Evolutionary conservation across 2,888 invertebrate species (phyloP).

Genomic region (Parochlus steinenii): DNA sequence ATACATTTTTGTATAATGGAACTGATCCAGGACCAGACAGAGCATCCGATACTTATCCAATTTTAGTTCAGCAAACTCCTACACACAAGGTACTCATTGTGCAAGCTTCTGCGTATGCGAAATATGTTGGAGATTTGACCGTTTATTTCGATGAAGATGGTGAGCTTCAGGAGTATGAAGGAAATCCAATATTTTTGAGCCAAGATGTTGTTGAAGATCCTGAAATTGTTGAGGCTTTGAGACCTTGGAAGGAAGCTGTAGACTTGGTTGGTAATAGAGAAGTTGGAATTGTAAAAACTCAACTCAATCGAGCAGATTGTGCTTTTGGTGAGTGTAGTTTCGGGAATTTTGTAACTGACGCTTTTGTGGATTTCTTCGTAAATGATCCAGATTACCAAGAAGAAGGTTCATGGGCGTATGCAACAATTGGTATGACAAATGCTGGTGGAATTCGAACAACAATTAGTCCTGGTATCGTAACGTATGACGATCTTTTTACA

Average conservation of each 20-base stretch:
- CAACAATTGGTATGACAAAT: conserved; percentile 48
- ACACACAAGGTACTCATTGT: conserved; percentile 38
- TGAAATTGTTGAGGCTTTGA: conserved; percentile 38
- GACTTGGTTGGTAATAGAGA: conserved; percentile 35
- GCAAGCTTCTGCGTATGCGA: conserved; percentile 54
- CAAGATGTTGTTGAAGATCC: conserved; percentile 42
- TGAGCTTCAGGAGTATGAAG: conserved; percentile 45
- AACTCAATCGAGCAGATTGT: conserved; percentile 38
- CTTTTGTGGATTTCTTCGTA: conserved; percentile 36
- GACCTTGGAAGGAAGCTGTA: conserved; percentile 40
- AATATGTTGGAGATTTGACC: conserved; percentile 62
- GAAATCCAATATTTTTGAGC: conserved; percentile 53
- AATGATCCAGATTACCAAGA: conserved; percentile 17
- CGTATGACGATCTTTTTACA: conserved; percentile 48
- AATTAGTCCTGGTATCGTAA: conserved; percentile 40
- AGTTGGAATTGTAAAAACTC: conserved; percentile 42
- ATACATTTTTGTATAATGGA: conserved; percentile 56
- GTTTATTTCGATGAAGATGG: conserved; percentile 53
- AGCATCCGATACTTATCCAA: conserved; percentile 50
- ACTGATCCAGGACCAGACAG: conserved; percentile 37
- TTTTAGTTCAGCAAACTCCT: conserved; percentile 37
- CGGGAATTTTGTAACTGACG: conserved; percentile 56
- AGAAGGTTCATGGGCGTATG: conserved; percentile 43
- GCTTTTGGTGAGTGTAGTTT: conserved; percentile 49
- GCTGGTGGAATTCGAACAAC: conserved; percentile 53